Conservation (phyloP, 2,113 vertebrate species). For the Mirza zaza region DNA sequence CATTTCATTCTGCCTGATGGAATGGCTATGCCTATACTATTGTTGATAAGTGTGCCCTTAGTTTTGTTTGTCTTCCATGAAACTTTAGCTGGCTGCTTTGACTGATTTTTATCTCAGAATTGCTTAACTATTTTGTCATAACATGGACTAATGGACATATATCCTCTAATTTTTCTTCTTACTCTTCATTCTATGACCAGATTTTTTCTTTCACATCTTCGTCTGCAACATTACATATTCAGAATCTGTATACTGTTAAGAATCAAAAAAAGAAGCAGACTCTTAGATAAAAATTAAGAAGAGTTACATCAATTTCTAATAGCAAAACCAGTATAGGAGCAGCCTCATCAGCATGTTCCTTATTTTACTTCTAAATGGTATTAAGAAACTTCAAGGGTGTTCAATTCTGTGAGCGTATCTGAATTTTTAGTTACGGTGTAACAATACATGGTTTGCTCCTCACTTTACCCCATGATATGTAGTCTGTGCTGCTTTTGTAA, state of each 20-base stretch:
- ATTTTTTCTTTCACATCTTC: neutral
- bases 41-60: neutral
- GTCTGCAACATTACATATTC: neutral
- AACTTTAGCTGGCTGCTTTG: neutral
- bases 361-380: neutral
- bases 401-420: neutral
- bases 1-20: neutral
- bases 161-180: neutral
- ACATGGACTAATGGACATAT: neutral
- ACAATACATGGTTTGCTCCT: neutral
- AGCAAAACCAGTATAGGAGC: neutral
- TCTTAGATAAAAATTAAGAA: neutral
- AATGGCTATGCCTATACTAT: neutral
- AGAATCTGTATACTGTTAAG: neutral
- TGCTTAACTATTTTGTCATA: neutral
- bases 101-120: neutral
- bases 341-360: neutral
- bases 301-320: neutral
- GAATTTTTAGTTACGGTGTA: neutral
- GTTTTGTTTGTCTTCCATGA: neutral
- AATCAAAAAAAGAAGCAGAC: neutral
- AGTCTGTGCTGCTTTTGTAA: neutral
- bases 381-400: neutral
- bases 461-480: accelerated
- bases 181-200: neutral